Base-by-base conservation (phyloP, 2,113 vertebrate genomes). In the Sorex araneus region DNA sequence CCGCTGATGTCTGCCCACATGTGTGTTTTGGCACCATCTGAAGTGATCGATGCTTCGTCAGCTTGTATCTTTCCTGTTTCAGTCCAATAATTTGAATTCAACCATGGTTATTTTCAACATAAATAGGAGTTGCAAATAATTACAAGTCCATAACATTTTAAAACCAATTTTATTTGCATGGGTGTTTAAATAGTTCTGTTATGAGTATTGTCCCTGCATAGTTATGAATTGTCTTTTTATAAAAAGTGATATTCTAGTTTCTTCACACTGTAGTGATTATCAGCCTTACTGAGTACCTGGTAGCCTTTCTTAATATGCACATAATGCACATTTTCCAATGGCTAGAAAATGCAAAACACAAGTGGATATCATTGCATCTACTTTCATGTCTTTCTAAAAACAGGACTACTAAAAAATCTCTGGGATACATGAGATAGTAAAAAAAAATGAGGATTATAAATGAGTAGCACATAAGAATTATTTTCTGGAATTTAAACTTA, bases 401-500 rank as follows among this genome's bases (percentile, higher is more conserved):
- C 89, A 81, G 95, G 97, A 98, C 97, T 98, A 96, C 97, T 97
- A 98, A 93, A 93, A 60, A 95, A 98, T 98, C 98, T 98, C 98
- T 98, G 98, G 97, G 97, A 98, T 97, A 97, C 96, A 96, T 93
- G 97, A 97, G 97, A 97, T 97, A 97, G 95, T 98, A 96, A 97
- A 87, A 98, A 97, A 97, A 92, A 98, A 97, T 95, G 97, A 98
- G 97, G 97, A 98, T 98, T 98, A 98, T 98, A 98, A 98, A 98
- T 98, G 98, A 98, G 97, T 98, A 98, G 97, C 97, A 98, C 97
- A 98, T 98, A 98, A 98, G 97, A 98, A 97, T 98, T 98, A 98
- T 98, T 98, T 98, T 98, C 98, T 98, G 98, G 98, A 98, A 98
- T 97, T 98, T 98, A 98, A 98, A 98, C 97, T 98, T 98, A 98